Percentiles rank a stretch among this genome's conserved stretches.
phyloP scores from a whole-genome alignment of 2,888 invertebrate genomes.

The Synergus japonicus region DNA sequence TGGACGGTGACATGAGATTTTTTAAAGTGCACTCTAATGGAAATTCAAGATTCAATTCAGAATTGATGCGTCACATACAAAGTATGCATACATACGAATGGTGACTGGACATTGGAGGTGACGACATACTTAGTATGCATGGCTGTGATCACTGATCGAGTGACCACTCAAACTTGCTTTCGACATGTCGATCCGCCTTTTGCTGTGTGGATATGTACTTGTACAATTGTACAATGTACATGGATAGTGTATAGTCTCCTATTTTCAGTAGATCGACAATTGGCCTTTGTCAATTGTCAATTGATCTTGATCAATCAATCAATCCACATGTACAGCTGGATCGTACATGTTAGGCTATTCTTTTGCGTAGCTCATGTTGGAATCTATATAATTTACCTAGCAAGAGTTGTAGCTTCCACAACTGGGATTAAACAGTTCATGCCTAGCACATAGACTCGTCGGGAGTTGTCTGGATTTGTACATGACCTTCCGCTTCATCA shows the following conservation, averaged over 20 bases:
- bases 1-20: background rate
- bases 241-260: background rate
- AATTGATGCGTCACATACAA: background rate
- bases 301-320: background rate
- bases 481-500: background rate
- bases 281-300: background rate
- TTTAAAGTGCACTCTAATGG: background rate
- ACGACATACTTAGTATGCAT: background rate
- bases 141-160: conserved; percentile 1
- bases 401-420: background rate
- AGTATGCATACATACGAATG: background rate
- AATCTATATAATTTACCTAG: background rate
- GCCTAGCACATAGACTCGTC: background rate
- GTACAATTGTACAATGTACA: background rate
- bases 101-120: background rate
- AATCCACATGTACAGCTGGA: background rate
- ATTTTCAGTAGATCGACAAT: background rate
- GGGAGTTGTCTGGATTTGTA: no score
- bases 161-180: background rate
- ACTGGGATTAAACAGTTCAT: background rate
- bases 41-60: background rate
- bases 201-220: background rate
- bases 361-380: background rate
- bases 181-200: background rate
- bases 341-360: background rate